phyloP scores from a whole-genome alignment of 2,797 vertebrate genomes.

The Pristis pectinata region DNA sequence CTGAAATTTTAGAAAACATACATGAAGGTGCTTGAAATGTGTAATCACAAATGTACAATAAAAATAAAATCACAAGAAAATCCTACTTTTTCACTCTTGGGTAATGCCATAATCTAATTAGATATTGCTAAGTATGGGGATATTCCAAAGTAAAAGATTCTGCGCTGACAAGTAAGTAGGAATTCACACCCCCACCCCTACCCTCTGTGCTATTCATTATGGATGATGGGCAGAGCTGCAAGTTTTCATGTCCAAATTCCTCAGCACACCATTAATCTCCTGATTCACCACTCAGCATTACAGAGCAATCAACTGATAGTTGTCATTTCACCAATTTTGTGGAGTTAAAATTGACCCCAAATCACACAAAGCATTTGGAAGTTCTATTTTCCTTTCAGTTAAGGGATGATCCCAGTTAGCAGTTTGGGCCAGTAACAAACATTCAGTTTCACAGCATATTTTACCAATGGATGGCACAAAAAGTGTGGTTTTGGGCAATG shows the following conservation, averaged over 20 bases:
- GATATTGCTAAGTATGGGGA: not conserved
- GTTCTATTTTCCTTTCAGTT: not conserved
- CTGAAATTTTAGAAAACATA: not conserved
- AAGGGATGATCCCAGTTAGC: not conserved
- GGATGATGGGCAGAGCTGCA: not conserved
- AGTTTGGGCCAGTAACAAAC: not conserved
- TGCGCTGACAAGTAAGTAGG: too few species aligned
- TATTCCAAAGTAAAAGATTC: not conserved
- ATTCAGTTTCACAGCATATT: not conserved
- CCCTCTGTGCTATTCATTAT: not conserved
- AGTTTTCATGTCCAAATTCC: not conserved
- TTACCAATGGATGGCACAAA: not conserved
- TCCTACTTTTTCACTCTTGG: not conserved
- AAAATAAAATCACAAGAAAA: too few species aligned
- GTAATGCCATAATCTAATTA: not conserved
- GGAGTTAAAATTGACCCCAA: not conserved
- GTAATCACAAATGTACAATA: not conserved
- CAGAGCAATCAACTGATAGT: too few species aligned
- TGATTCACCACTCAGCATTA: too few species aligned
- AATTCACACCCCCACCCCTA: too few species aligned
- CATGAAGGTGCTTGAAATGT: not conserved
- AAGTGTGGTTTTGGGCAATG: too few species aligned
- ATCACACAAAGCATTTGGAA: not conserved
- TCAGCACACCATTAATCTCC: not conserved
- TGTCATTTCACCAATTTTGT: not conserved